phyloP scores from a whole-genome alignment of 2,797 vertebrate genomes.

The Tadarida brasiliensis region DNA sequence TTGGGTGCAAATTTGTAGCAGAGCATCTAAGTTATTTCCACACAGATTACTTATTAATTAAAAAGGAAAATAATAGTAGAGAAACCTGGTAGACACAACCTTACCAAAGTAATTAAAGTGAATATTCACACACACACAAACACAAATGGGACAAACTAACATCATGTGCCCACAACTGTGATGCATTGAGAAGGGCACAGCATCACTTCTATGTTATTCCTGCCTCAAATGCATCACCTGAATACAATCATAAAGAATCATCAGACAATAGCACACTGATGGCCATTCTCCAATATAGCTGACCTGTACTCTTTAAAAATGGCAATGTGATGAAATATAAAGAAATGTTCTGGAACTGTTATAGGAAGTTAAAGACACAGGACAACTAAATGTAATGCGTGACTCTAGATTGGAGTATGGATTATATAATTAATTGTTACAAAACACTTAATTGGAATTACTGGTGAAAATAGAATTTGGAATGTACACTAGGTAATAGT shows the following conservation, averaged over 20 bases:
- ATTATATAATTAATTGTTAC: neutral
- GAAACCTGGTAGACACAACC: neutral
- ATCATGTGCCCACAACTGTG: neutral
- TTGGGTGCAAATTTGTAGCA: neutral
- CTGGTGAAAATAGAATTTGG: constrained; percentile 13
- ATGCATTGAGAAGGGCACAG: neutral
- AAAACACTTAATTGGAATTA: constrained; percentile 29
- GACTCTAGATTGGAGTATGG: neutral
- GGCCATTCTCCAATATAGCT: neutral
- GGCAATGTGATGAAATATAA: neutral
- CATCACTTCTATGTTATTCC: neutral
- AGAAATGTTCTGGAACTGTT: neutral
- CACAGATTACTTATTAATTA: constrained; percentile 9
- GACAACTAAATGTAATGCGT: neutral
- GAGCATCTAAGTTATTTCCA: constrained; percentile 32
- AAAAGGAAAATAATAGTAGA: neutral
- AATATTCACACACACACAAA: neutral
- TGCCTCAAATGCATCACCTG: neutral
- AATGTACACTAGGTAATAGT: neutral
- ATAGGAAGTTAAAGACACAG: neutral
- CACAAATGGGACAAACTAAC: neutral
- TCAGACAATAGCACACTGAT: neutral
- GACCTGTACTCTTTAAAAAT: constrained; percentile 37
- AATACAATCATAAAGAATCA: constrained; percentile 25
- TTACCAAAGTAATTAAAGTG: neutral